These are phyloP conservation scores for Otocyon megalotis DNA, from an alignment of 2,113 vertebrate genomes.

Conservation along the genomic window DNA sequence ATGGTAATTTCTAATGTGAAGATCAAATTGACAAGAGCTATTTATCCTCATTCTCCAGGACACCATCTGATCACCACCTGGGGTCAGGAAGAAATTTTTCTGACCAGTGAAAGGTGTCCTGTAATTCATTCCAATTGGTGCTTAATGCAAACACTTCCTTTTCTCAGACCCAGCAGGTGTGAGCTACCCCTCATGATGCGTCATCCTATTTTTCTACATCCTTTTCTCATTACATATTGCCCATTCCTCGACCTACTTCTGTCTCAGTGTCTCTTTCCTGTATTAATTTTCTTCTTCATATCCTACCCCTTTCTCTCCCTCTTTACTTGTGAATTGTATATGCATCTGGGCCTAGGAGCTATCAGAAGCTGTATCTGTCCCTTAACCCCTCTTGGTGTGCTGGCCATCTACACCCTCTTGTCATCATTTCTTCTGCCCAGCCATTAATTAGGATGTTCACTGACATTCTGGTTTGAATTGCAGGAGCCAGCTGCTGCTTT, in stretches of 20 bases:
- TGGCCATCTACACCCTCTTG: background rate
- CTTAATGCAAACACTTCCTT: background rate
- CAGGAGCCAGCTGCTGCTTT: constrained; percentile 18
- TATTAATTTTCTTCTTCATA: background rate
- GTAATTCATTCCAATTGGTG: background rate
- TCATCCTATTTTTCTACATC: background rate
- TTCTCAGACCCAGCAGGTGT: background rate
- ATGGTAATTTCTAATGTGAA: background rate
- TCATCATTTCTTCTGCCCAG: background rate
- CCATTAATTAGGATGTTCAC: background rate
- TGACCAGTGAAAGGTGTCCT: background rate
- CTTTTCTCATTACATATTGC: background rate
- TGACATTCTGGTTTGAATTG: background rate
- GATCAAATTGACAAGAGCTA: background rate
- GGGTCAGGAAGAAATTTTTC: constrained; percentile 10
- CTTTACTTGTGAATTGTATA: background rate
- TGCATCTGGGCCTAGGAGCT: background rate
- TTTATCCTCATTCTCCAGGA: background rate
- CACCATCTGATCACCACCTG: constrained; percentile 7
- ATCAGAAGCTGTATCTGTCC: background rate
- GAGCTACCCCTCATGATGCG: background rate
- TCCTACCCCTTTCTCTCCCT: background rate
- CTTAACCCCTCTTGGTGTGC: background rate
- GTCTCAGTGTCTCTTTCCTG: background rate
- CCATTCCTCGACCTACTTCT: background rate